These are phyloP conservation scores for Sanderia malayensis DNA, from an alignment of 30 jellyfish, hydroid and myxozoan species.

Conservation along the genomic window DNA sequence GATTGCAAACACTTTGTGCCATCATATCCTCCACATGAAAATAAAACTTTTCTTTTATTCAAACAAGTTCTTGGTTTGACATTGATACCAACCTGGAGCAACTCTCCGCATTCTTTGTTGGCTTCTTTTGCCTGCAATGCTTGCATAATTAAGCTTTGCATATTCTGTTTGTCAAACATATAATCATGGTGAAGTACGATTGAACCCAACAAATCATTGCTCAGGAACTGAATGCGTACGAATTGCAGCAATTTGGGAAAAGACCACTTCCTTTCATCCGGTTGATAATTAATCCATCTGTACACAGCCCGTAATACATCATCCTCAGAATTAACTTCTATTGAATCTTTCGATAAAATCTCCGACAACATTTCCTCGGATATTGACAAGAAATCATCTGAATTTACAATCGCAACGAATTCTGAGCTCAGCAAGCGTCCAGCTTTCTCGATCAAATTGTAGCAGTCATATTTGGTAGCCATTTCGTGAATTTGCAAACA, in stretches of 20 bases:
- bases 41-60: conserved; percentile 54
- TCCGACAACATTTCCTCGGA: conserved; percentile 36
- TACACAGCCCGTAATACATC: conserved; percentile 46
- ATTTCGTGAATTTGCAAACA: conserved; percentile 68
- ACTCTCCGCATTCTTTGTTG: conserved; percentile 4
- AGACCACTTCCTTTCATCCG: conserved; percentile 12
- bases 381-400: conserved; percentile 59
- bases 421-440: conserved; percentile 50
- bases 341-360: conserved; percentile 55
- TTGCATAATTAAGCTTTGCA: not conserved
- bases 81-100: conserved; percentile 41
- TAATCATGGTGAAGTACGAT: conserved; percentile 9
- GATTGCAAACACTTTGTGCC: conserved; percentile 79
- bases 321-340: conserved; percentile 70
- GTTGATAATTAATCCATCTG: conserved; percentile 54
- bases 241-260: conserved; percentile 33
- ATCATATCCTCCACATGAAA: conserved; percentile 94
- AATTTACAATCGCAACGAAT: conserved; percentile 29
- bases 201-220: conserved; percentile 23
- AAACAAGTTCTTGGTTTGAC: conserved; percentile 73
- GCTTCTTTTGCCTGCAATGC: conserved; percentile 34
- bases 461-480: conserved; percentile 63
- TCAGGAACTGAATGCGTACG: conserved; percentile 67
- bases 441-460: conserved; percentile 38
- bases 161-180: not conserved